Conservation (phyloP, 1,140 invertebrate genomes). For the Macrotrachela quadricornifera region DNA sequence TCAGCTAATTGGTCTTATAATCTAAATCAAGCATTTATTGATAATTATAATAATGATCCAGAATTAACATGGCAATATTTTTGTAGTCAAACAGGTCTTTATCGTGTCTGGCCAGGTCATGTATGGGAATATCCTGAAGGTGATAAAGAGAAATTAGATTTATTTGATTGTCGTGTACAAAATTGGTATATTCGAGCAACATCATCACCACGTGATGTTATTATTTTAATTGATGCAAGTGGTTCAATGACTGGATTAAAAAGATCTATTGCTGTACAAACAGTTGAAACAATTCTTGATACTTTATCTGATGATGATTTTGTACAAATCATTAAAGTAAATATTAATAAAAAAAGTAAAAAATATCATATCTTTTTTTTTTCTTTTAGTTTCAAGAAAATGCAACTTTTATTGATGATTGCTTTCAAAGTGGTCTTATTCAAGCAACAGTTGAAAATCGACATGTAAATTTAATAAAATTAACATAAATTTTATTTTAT, state of each 20-base stretch:
- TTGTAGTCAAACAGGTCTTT: conserved; percentile 6
- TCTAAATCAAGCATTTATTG: neutral
- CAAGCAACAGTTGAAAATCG: too few relatives aligned
- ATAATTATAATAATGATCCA: conserved; percentile 1
- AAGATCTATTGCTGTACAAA: conserved; percentile 70
- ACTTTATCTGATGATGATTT: conserved; percentile 95
- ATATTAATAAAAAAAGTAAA: too few relatives aligned
- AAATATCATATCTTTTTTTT: too few relatives aligned
- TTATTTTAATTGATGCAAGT: conserved; percentile 76
- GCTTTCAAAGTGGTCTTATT: too few relatives aligned
- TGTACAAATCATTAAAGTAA: conserved; percentile 30
- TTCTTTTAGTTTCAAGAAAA: too few relatives aligned
- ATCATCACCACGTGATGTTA: conserved; percentile 83
- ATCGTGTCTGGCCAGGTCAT: neutral
- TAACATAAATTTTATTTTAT: too few relatives aligned
- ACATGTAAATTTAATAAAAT: too few relatives aligned
- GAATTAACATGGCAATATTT: conserved; percentile 9
- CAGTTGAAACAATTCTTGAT: conserved; percentile 67
- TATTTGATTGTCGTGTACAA: conserved; percentile 8
- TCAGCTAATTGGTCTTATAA: conserved; percentile 2
- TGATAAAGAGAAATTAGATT: neutral
- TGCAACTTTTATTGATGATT: too few relatives aligned
- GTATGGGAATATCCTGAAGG: too few relatives aligned
- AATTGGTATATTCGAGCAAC: conserved; percentile 72
- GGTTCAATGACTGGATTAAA: conserved; percentile 88